Evolutionary conservation across 2,888 invertebrate genomes (phyloP).

Genomic region (Steinernema scapterisci): DNA sequence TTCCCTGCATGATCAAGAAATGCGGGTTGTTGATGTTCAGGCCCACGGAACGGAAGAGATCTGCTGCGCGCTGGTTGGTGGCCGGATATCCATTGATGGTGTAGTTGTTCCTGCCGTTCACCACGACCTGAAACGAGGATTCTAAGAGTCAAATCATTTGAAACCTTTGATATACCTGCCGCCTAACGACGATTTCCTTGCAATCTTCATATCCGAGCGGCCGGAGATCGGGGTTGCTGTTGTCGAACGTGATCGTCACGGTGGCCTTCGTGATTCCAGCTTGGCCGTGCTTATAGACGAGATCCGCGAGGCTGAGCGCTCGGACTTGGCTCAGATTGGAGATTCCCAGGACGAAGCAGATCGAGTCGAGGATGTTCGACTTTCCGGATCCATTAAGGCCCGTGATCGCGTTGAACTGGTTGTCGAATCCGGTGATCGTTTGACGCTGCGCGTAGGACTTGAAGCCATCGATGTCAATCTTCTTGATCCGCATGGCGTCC

Average conservation of each 20-base stretch:
- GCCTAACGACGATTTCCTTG: conserved; percentile 86
- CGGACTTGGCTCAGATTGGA: conserved; percentile 76
- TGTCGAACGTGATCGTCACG: conserved; percentile 94
- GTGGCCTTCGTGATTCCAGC: conserved; percentile 92
- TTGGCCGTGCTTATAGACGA: conserved; percentile 97
- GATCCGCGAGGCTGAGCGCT: conserved; percentile 80
- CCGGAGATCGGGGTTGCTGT: conserved; percentile 76
- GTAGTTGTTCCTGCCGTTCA: conserved; percentile 76
- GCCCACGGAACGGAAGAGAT: conserved; percentile 93
- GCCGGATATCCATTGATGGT: conserved; percentile 89
- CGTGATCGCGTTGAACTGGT: conserved; percentile 94
- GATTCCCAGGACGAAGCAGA: conserved; percentile 96
- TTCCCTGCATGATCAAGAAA: conserved; percentile 96
- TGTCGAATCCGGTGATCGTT: conserved; percentile 88
- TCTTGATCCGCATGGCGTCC: conserved; percentile 82
- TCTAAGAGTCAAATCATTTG: not conserved
- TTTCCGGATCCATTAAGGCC: conserved; percentile 97
- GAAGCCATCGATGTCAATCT: conserved; percentile 90
- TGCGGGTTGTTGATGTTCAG: conserved; percentile 99
- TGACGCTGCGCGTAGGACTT: conserved; percentile 94
- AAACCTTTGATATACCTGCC: conserved; percentile 75
- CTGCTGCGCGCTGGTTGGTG: conserved; percentile 85
- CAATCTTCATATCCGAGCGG: conserved; percentile 89
- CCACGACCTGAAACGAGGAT: conserved; percentile 47
- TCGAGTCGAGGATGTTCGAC: conserved; percentile 93